These are phyloP conservation scores for Upupa epops DNA, from an alignment of 2,113 vertebrate species.

Conservation along the genomic window DNA sequence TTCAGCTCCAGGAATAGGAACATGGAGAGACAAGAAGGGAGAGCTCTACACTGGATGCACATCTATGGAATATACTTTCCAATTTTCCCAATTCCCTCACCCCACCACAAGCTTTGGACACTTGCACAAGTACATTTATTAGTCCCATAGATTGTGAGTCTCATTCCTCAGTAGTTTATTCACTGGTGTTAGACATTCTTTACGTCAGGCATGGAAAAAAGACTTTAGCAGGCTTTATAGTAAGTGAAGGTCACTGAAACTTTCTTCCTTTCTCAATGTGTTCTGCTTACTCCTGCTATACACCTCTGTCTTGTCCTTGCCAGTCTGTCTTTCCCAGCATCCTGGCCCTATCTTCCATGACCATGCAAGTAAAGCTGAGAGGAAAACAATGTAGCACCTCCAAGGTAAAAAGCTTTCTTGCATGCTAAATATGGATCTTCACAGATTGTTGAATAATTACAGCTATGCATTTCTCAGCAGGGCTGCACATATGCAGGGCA, in stretches of 20 bases:
- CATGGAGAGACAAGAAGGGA: neutral
- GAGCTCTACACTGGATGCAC: neutral
- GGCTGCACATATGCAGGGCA: neutral
- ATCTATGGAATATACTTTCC: neutral
- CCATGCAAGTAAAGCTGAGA: neutral
- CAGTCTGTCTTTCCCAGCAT: neutral
- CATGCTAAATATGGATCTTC: neutral
- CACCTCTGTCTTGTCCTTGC: neutral
- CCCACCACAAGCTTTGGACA: neutral
- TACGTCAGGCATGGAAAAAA: neutral
- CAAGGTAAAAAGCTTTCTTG: neutral
- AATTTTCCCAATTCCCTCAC: neutral
- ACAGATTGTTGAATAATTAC: neutral
- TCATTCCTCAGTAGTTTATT: neutral
- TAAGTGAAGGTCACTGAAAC: neutral
- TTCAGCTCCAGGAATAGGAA: neutral
- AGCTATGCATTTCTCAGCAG: neutral
- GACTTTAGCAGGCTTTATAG: neutral
- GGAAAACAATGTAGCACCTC: neutral
- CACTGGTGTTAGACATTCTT: neutral
- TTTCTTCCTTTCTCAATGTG: neutral
- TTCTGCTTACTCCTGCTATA: neutral
- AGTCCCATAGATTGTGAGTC: neutral
- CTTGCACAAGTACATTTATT: neutral
- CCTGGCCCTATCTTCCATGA: neutral